Percentiles rank a stretch among this genome's conserved stretches.
These are phyloP conservation scores for Tortrix viridana DNA, from an alignment of 2,888 invertebrate species.

Conservation along the genomic window DNA sequence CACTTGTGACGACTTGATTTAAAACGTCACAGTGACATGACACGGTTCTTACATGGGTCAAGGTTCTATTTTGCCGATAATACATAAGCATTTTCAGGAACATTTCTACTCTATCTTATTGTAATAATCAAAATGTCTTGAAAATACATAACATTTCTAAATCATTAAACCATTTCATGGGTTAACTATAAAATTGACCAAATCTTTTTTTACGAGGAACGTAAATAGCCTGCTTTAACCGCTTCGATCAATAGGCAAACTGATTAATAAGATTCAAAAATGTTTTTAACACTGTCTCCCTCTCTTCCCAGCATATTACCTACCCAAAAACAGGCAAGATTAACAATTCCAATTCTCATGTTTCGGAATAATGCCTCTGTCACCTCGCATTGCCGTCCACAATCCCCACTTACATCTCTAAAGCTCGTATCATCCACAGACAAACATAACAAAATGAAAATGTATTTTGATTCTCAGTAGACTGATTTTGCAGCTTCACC, in stretches of 20 bases:
- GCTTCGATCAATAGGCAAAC: background rate
- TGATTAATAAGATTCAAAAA: background rate
- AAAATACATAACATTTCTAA: no score
- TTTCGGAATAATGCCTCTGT: conserved; percentile 2
- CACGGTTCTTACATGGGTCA: no score
- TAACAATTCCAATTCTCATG: background rate
- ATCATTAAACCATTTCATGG: background rate
- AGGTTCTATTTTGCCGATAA: no score
- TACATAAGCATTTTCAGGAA: no score
- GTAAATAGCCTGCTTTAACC: background rate
- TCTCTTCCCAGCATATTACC: background rate
- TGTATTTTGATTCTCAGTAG: background rate
- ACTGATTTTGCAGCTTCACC: background rate
- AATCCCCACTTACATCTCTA: no score
- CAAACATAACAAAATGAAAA: no score
- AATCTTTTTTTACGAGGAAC: background rate
- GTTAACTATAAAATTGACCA: background rate
- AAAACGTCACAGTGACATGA: no score
- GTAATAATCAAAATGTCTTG: no score
- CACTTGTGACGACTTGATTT: no score
- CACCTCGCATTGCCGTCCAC: conserved; percentile 1
- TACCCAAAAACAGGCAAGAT: background rate
- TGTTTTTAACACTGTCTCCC: background rate
- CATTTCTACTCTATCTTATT: no score
- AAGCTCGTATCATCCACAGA: no score